Base-by-base conservation (phyloP, 2,888 invertebrate species). In the Pyrrhosoma nymphula region DNA sequence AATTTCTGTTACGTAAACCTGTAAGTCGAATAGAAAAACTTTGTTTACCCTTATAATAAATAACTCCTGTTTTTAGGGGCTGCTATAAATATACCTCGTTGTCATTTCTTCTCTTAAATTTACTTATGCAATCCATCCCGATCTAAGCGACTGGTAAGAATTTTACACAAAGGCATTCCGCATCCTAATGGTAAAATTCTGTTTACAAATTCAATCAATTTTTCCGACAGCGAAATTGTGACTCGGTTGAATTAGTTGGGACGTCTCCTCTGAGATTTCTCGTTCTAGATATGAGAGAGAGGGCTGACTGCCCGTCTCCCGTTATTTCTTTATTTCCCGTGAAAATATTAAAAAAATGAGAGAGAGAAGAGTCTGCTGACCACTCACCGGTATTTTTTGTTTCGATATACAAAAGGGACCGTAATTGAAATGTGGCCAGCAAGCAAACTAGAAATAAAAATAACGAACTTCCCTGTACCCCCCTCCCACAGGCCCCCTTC, bases 361-460 rank as follows among this genome's bases (percentile, higher is more conserved):
- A n/a, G n/a, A 69, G 69, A 60, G 60, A 69, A 26, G 26, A 8
- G 69, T n/a, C 10, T 75, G 56, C 47, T n/a, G 69, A 93, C 93
- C 93, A 69, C 93, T 39, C 14, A 3, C n/a, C n/a, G 26, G 18
- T 35, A 47, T 75, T 93, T 91, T 93, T 93, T 93, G 47, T 75
- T 93, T n/a, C 93, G 75, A 60, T 90, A 60, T 60, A 90, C 90
- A 60, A 91, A 91, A 91, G 56, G 90, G 90, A 18, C 60, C 69
- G 26, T 93, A 93, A 93, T 93, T 93, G 93, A 47, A 93, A 93
- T 47, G 93, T 55, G 93, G 75, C 47, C 93, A 35, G 35, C 82
- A 55, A 26, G 69, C 93, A 47, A 47, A 93, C 93, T 69, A 93
- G 69, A 93, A 93, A 75, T 39, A 63, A 39, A 93, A 69, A 82